Percentiles rank a stretch among this genome's conserved stretches.
phyloP scores from a whole-genome alignment of 1,140 invertebrate genomes.

The Trichoplusia ni region DNA sequence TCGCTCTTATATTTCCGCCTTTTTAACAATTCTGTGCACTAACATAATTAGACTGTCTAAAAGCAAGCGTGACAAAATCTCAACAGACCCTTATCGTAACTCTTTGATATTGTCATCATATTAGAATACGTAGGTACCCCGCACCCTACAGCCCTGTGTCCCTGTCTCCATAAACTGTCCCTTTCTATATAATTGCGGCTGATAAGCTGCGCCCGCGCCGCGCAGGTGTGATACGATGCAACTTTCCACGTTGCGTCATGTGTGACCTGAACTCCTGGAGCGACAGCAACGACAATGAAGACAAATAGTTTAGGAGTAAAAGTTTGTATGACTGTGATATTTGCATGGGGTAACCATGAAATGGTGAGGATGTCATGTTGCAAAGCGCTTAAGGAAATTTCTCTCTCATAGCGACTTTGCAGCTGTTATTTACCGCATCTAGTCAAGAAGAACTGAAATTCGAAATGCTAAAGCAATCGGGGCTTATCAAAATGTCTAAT shows the following conservation, averaged over 20 bases:
- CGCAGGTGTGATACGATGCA: conserved; percentile 20
- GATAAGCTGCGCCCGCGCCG: neutral
- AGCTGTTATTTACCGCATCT: too few relatives aligned
- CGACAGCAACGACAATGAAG: neutral
- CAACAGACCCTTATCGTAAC: too few relatives aligned
- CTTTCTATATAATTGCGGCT: conserved; percentile 2
- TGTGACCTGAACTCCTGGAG: neutral
- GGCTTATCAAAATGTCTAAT: too few relatives aligned
- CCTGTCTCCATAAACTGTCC: conserved; percentile 4
- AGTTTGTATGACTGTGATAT: neutral
- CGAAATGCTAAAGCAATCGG: too few relatives aligned
- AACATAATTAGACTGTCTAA: too few relatives aligned
- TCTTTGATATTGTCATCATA: too few relatives aligned
- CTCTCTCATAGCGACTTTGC: neutral
- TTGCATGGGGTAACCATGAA: too few relatives aligned
- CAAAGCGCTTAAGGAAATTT: neutral
- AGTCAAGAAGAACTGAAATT: too few relatives aligned
- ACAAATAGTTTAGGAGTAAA: neutral
- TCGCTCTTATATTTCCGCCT: too few relatives aligned
- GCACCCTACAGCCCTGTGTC: neutral
- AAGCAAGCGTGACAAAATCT: too few relatives aligned
- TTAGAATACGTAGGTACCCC: neutral
- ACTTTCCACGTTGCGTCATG: conserved; percentile 27
- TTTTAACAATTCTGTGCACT: too few relatives aligned
- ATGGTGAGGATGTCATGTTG: too few relatives aligned